Conservation (phyloP, 2,113 vertebrate species). For the Psilopsiagon aymara region DNA sequence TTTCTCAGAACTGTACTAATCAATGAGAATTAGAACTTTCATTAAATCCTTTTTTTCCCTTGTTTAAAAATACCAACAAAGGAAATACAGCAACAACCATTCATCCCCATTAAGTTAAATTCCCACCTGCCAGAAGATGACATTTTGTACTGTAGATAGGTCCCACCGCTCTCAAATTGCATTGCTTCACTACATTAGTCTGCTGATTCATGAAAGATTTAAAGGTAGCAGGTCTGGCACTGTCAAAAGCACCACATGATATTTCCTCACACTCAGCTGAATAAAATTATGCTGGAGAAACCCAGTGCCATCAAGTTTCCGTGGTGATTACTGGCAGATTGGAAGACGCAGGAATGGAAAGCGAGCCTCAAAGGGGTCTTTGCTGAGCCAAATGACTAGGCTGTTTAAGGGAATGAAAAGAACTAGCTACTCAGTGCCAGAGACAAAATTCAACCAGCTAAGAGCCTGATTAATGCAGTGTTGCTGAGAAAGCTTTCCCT, state of each 20-base stretch:
- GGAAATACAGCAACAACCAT: neutral
- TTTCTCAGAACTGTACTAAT: neutral
- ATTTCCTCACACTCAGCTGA: neutral
- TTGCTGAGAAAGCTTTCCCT: neutral
- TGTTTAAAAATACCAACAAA: neutral
- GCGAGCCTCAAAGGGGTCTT: neutral
- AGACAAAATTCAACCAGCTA: neutral
- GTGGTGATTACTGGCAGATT: neutral
- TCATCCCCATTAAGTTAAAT: neutral
- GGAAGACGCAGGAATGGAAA: neutral
- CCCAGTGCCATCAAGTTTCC: neutral
- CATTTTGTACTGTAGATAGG: neutral
- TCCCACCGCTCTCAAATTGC: neutral
- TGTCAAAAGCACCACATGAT: neutral
- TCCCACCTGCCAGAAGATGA: neutral
- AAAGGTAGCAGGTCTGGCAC: neutral
- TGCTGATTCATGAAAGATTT: constrained; percentile 33
- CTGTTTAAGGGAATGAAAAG: neutral
- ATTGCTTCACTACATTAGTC: neutral
- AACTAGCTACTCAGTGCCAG: neutral
- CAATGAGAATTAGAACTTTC: neutral
- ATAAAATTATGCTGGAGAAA: neutral
- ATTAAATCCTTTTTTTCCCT: neutral
- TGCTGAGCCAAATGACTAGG: neutral
- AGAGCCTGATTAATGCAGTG: neutral